Evolutionary conservation across 2,113 vertebrate genomes (phyloP), one percentile per base, ranked within the genome.

Genomic region (Lota lota): DNA sequence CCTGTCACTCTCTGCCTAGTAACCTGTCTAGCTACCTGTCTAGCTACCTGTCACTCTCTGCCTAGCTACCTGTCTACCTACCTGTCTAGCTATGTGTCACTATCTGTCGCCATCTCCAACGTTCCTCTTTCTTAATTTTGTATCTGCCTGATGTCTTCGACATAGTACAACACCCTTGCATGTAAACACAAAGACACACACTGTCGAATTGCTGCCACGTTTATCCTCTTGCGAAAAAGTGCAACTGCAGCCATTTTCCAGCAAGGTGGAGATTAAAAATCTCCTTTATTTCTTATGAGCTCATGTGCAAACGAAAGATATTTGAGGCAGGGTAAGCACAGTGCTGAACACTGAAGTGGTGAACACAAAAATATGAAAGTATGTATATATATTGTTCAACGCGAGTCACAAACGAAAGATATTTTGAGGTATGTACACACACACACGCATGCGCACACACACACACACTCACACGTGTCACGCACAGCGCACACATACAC

Each of bases 161-260:
- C 20, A 40, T 56, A 67, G 50, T 62, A 70, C 76, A 64, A 54
- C 58, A 59, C 63, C 61, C 57, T 68, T 17, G 51, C 51, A 53
- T 17, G 17, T 17, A 53, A 14, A 69, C 61, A 60, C n/a, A 15
- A 4, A 21, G 1, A 68, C 61, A 60, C 36, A 59, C 60, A 22
- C 69, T 12, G 10, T 33, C 71, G 80, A 78, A 77, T 74, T 57
- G 76, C 75, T 54, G 60, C 76, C 10, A 19, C 7, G 17, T 58
- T 85, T 83, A 77, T 85, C 77, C 54, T 18, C 72, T 84, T 78
- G 66, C 74, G 40, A 10, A 22, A 74, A 84, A 83, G 73, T 88
- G 83, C 77, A 73, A 77, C 76, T 86, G 80, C 75, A 82, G 79
- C 81, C 77, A 61, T 68, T 85, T 85, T 87, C 61, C 68, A 20